Base-by-base conservation (phyloP, 2,888 invertebrate genomes). In the Stegana nigrithorax region DNA sequence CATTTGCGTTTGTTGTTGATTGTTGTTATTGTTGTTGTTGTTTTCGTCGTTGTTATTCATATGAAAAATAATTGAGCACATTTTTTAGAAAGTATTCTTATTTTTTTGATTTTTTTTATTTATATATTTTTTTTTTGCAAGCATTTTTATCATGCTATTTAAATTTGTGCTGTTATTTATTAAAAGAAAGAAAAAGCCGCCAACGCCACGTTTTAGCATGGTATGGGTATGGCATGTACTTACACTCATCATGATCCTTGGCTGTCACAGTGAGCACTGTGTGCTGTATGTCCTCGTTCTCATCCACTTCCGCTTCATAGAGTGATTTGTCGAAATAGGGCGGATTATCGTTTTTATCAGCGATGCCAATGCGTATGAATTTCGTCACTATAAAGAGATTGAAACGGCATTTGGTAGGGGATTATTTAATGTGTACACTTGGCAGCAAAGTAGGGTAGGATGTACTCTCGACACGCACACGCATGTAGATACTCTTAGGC, bases 321-420 rank as follows among this genome's bases (percentile, higher is more conserved):
- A 96, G 89, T 82, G 93, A 93, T 88, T 97, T 97, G 89, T 96
- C 96, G 89, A 99, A 98, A 87, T 95, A 95, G 70, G 98, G 98
- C 68, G 97, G 96, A 88, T 99, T 98, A 90, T 99, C 99, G 91
- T 99, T 99, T 89, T 97, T 97, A 89, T 99, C 98, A 78, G 96
- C 96, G 84, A 98, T 97, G 81, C 95, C 96, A 87, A 98, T 97
- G 78, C 97, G 96, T 87, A 97, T 97, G 89, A 96, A 97, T 89
- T 97, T 97, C 75, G 96, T 97, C 87, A 97, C 25, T 25, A 26
- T 2, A 23, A 51, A 14, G 7, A 26, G n/a, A n/a, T n/a, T n/a
- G n/a, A n/a, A n/a, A n/a, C n/a, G n/a, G n/a, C n/a, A n/a, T n/a
- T n/a, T n/a, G n/a, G n/a, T n/a, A n/a, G n/a, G n/a, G n/a, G n/a